Base-by-base conservation (phyloP, 2,113 vertebrate genomes). In the Mesembrinibis cayennensis region DNA sequence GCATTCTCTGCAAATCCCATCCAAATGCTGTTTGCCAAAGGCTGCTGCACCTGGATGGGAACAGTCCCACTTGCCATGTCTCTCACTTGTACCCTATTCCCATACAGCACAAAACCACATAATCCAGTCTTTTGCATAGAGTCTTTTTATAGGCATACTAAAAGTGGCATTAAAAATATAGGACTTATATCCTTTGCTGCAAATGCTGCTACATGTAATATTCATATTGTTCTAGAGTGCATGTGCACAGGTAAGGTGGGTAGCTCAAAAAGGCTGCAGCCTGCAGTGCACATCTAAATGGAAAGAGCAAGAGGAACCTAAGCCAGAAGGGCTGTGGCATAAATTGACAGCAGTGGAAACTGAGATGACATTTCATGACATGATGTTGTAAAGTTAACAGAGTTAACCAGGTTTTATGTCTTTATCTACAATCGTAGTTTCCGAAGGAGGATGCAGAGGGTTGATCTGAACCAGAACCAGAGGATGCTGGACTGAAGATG, bases 141-240 rank as follows among this genome's bases (percentile, higher is more conserved):
- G 21, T 85, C 95, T 95, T 97, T 95, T 96, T 90, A 94, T 91
- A 95, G 93, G 49, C 40, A 49, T 62, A 80, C 70, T 95, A 89
- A 95, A 97, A 93, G 87, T 88, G 73, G 78, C 73, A 82, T 96
- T 94, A 89, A 95, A 96, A 96, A 95, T 92, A 91, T 65, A 91
- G 81, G 12, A 73, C 70, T 95, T 92, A 70, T 87, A 94, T 90
- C 66, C 44, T 93, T 91, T 89, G 70, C 89, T 89, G 91, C 52
- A 89, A 89, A 63, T 59, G 65, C 61, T 90, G 86, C 88, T 84
- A 12, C 73, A 82, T 95, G 87, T 77, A 94, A 91, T 93, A 92
- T 92, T 95, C 83, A 85, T 96, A 77, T 65, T 79, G 70, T 87
- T 79, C 72, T 81, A 23, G 40, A 82, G 53, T 66, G 59, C 16